Percentiles rank a stretch among this genome's conserved stretches.
phyloP scores from a whole-genome alignment of 2,797 vertebrate species.

The Labeo calbasu region DNA sequence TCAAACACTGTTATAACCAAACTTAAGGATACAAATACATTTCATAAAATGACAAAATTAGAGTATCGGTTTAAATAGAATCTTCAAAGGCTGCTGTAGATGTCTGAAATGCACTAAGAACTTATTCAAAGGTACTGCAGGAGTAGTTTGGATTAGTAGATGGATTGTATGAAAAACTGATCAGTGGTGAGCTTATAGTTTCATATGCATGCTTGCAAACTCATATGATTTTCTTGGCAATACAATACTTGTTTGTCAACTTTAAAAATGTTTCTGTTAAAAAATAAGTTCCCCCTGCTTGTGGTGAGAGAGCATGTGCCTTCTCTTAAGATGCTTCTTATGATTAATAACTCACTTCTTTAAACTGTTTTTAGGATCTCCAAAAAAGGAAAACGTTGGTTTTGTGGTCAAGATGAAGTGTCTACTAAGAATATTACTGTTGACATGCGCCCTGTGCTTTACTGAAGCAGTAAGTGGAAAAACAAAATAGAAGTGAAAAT shows the following conservation, averaged over 20 bases:
- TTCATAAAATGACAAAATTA: no score
- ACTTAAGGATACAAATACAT: not conserved
- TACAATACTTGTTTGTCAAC: no score
- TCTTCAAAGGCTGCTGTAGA: not conserved
- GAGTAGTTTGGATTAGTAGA: not conserved
- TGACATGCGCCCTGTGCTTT: constrained; percentile 26
- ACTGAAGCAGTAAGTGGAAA: constrained; percentile 47
- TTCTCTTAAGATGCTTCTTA: not conserved
- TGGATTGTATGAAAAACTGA: no score
- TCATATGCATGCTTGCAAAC: not conserved
- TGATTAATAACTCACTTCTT: not conserved
- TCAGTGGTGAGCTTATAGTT: not conserved
- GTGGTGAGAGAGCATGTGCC: not conserved
- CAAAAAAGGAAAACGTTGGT: constrained; percentile 46
- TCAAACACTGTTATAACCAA: not conserved
- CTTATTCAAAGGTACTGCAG: not conserved
- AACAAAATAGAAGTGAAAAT: constrained; percentile 36
- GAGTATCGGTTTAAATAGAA: not conserved
- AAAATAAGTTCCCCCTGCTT: not conserved
- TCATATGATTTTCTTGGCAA: not conserved
- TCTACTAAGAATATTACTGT: constrained; percentile 30
- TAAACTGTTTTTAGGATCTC: constrained; percentile 33
- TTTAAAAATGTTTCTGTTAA: not conserved
- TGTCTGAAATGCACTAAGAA: not conserved
- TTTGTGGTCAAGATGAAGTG: constrained; percentile 47